These are phyloP conservation scores for Carcina quercana DNA, from an alignment of 2,888 invertebrate genomes.

Conservation along the genomic window DNA sequence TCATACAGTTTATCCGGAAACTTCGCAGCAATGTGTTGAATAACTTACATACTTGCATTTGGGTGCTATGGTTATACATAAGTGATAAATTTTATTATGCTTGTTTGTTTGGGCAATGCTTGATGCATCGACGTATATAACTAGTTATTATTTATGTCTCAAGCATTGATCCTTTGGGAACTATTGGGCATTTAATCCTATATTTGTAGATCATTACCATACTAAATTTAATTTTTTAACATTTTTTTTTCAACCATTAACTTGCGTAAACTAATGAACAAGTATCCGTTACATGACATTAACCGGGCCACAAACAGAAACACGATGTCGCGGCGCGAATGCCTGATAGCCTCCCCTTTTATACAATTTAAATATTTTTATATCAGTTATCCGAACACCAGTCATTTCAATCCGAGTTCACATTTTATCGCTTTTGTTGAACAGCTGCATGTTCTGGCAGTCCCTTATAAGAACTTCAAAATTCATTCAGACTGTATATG, in stretches of 20 bases:
- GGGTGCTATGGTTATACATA: slow-evolving; percentile 73
- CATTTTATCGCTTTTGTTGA: slow-evolving; percentile 59
- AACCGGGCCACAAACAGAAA: slow-evolving; percentile 59
- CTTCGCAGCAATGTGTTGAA: slow-evolving; percentile 52
- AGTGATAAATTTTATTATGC: slow-evolving; percentile 63
- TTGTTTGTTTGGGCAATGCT: slow-evolving; percentile 59
- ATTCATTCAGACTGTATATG: slow-evolving; percentile 15
- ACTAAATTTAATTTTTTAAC: slow-evolving; percentile 73
- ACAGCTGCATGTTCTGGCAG: slow-evolving; percentile 56
- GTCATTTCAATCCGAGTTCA: slow-evolving; percentile 61
- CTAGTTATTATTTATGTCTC: slow-evolving; percentile 29
- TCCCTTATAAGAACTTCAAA: slow-evolving; percentile 25
- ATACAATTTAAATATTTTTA: slow-evolving; percentile 42
- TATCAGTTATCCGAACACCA: slow-evolving; percentile 50
- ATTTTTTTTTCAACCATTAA: slow-evolving; percentile 72
- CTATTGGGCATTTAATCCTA: slow-evolving; percentile 76
- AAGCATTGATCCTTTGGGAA: slow-evolving; percentile 63
- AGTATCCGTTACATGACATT: slow-evolving; percentile 61
- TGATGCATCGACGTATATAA: slow-evolving; percentile 32
- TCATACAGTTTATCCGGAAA: slow-evolving; percentile 42
- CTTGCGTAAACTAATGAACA: slow-evolving; percentile 68
- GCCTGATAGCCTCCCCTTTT: slow-evolving; percentile 70
- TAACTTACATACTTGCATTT: slow-evolving; percentile 73
- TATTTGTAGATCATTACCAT: slow-evolving; percentile 72
- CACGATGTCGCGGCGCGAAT: slow-evolving; percentile 67